Percentiles rank a stretch among this genome's conserved stretches.
Conservation (phyloP, 2,113 vertebrate genomes). For the Plecturocebus donacophilus region DNA sequence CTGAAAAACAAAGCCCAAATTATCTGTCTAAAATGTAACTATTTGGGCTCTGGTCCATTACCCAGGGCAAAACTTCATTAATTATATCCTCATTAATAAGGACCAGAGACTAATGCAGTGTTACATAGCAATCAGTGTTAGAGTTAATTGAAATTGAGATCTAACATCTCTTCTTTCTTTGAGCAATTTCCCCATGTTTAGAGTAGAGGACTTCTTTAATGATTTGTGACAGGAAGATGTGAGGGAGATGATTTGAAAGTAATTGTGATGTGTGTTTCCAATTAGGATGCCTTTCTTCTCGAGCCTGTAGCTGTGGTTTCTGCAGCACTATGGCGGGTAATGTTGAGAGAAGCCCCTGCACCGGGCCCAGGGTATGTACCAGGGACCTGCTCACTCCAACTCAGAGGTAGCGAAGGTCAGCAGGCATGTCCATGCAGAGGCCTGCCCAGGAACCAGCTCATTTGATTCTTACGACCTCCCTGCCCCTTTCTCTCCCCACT, state of each 20-base stretch:
- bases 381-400: not conserved
- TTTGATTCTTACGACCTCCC: not conserved
- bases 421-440: rapidly evolving
- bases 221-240: not conserved
- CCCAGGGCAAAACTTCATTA: constrained; percentile 39
- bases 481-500: not conserved
- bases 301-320: not conserved
- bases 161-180: not conserved
- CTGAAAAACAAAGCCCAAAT: not conserved
- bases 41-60: not conserved
- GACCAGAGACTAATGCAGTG: not conserved
- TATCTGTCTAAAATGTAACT: constrained; percentile 29
- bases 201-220: not conserved
- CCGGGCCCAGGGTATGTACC: not conserved
- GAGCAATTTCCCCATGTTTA: constrained; percentile 8
- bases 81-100: constrained; percentile 40
- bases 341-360: not conserved
- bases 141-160: not conserved
- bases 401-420: rapidly evolving
- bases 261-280: constrained; percentile 12
- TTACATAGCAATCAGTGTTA: not conserved
- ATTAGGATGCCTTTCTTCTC: not conserved
- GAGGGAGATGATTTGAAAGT: not conserved
- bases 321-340: not conserved
- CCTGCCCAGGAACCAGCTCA: not conserved